Evolutionary conservation across 2,797 vertebrate species (phyloP), one percentile per base, ranked within the genome.

Genomic region (Moxostoma hubbsi): DNA sequence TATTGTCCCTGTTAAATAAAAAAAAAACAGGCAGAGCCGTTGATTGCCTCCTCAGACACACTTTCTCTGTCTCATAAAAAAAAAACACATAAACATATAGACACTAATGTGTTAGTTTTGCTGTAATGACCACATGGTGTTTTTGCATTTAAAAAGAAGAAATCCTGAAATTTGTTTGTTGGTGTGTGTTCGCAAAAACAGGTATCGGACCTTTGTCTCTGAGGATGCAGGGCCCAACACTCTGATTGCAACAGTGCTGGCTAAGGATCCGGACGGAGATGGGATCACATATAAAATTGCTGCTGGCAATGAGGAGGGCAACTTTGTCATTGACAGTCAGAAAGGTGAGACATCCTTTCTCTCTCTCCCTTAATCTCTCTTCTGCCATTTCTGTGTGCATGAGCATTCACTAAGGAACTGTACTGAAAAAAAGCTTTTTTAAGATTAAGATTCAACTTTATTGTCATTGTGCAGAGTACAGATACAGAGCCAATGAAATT

Each of bases 191-290:
- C 76, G 9, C 11, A 45, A 73, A 67, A 24, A 85, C 89, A 97
- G 96, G 82, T 97, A 97, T 86, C 91, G 94, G 69, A 96, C 96
- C 0, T 97, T 97, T 69, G 95, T 97, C 82, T 96, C 96, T 0
- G 96, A 97, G 88, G 96, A 97, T 10, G 96, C 96, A 0, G 95
- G 96, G 1, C 95, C 96, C 57, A 95, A 95, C 89, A 96, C 95
- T 0, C 82, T 97, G 64, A 92, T 97, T 46, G 96, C 95, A 66
- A 95, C 96, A 0, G 95, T 97, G 61, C 91, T 94, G 84, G 96
- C 96, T 0, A 94, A 96, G 80, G 96, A 97, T 80, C 95, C 95
- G 0, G 96, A 97, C 77, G 96, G 96, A 7, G 96, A 97, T 15
- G 93, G 92, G 4, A 95, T 97, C 83, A 92, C 91, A 0, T 97